Base-by-base conservation (phyloP, 2,888 invertebrate species). In the Bombyx huttoni region DNA sequence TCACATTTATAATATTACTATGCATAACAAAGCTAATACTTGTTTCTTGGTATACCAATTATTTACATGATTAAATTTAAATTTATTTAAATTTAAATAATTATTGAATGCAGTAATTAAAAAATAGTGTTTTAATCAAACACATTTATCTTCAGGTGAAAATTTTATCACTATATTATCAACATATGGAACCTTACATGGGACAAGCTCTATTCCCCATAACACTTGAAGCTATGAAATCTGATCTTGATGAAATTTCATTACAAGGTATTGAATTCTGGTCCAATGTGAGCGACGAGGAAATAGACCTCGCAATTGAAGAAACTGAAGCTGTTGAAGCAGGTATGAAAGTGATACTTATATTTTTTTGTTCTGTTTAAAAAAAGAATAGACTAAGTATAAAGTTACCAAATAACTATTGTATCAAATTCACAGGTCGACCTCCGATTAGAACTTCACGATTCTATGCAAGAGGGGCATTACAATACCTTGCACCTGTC, bases 241-340 rank as follows among this genome's bases (percentile, higher is more conserved):
- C 96, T 13, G 97, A 97, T 58, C 92, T 95, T 60, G 98, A 99
- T 85, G 98, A 98, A 64, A 95, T 99, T 52, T 94, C 98, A 13
- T 91, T 99, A 53, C 99, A 99, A 89, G 99, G 99, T 61, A 99
- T 99, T 76, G 99, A 99, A 82, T 99, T 99, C 88, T 99, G 99
- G 99, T 99, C 98, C 6, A 99, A 98, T 68, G 98, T 99, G 0
- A 98, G 99, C 72, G 99, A 99, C 84, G 99, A 99, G 87, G 99
- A 99, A 86, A 97, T 98, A 45, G 98, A 98, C 83, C 89, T 99
- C 60, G 92, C 95, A 1, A 95, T 98, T 75, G 98, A 98, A 81
- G 96, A 96, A 68, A 94, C 94, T 48, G 99, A 99, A 86, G 98
- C 99, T 10, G 91, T 91, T 46, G 99, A 99, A 78, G 93, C 94